Evolutionary conservation across 2,888 invertebrate genomes (phyloP).

Genomic region (Danaus chrysippus): DNA sequence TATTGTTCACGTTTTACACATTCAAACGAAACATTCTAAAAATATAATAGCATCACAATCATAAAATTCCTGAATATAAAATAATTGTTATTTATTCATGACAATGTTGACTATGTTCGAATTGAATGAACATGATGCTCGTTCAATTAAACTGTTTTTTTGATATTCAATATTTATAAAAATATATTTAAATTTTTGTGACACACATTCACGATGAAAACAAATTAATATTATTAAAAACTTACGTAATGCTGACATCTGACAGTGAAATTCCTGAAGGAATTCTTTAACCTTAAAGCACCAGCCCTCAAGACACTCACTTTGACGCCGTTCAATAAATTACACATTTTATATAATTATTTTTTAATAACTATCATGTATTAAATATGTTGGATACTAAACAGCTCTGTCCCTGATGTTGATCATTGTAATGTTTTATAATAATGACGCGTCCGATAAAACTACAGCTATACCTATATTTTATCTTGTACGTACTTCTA

Average conservation of each 20-base stretch:
- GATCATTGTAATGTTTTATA: conserved; percentile 4
- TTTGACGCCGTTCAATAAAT: conserved; percentile 26
- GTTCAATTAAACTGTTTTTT: too few species aligned
- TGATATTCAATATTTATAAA: too few species aligned
- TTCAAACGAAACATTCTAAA: too few species aligned
- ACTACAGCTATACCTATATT: not conserved
- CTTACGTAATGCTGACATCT: conserved; percentile 40
- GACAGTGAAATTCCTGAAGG: conserved; percentile 51
- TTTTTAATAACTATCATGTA: not conserved
- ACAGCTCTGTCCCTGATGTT: not conserved
- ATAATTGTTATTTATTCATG: too few species aligned
- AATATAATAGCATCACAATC: too few species aligned
- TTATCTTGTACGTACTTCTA: conserved; percentile 2
- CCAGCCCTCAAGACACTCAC: conserved; percentile 24
- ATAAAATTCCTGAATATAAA: too few species aligned
- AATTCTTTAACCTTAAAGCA: conserved; percentile 24
- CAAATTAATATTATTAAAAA: not conserved
- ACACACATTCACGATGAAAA: not conserved
- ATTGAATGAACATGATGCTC: too few species aligned
- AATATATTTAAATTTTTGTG: not conserved
- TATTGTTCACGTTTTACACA: too few species aligned
- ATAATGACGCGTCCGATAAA: not conserved
- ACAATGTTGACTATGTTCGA: too few species aligned
- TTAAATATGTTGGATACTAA: not conserved
- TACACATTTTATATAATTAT: conserved; percentile 18